Conservation (phyloP, 2,797 vertebrate species). For the Stomatorhinus walkeri region DNA sequence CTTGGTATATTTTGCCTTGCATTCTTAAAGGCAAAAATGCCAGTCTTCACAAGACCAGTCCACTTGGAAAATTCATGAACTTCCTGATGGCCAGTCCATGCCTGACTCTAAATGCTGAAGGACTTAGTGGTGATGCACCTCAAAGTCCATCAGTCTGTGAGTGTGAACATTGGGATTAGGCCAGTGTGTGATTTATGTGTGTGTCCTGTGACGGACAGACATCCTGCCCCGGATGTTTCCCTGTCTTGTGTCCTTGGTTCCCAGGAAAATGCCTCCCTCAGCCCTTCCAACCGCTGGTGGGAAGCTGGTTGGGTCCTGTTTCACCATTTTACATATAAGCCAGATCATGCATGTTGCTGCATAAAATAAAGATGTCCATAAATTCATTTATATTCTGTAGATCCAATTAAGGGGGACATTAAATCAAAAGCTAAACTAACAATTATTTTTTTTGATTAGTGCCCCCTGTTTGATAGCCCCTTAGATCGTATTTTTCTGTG, state of each 20-base stretch:
- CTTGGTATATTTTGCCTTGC: not conserved
- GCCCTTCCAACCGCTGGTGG: not conserved
- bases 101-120: not conserved
- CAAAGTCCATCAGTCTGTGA: not conserved
- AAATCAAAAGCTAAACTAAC: not conserved
- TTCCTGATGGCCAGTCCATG: not conserved
- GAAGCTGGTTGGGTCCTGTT: not conserved
- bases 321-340: not conserved
- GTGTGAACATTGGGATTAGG: not conserved
- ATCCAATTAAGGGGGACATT: not conserved
- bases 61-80: not conserved
- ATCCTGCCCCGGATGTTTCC: not conserved
- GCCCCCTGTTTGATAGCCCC: not conserved
- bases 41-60: not conserved
- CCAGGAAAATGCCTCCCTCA: not conserved
- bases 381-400: not conserved
- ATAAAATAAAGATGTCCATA: not conserved
- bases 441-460: conserved; percentile 3
- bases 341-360: not conserved
- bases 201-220: not conserved
- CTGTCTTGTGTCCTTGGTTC: not conserved
- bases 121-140: not conserved
- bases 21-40: not conserved
- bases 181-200: not conserved
- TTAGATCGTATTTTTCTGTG: not conserved